Base-by-base conservation (phyloP, 2,888 invertebrate genomes). In the Epiperipatus broadwayi region DNA sequence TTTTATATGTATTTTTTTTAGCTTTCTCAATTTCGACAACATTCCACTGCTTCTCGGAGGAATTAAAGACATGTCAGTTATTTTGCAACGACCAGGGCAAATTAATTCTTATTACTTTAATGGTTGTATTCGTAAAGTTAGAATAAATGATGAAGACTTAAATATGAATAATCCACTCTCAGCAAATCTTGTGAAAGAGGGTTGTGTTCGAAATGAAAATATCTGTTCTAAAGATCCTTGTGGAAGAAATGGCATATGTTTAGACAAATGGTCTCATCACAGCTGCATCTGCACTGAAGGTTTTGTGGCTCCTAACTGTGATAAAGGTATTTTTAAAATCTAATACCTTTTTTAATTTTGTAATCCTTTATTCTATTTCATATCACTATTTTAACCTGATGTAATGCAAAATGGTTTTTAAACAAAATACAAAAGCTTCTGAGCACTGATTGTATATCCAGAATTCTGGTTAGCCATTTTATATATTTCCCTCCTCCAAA, bases 101-200 rank as follows among this genome's bases (percentile, higher is more conserved):
- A 72, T 91, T 27, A 77, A 77, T 51, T 76, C 85, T 0, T 87
- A 89, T 54, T 89, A 91, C 56, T 73, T 93, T 43, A 75, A 89
- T 12, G 93, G 93, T 4, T 93, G 93, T 54, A 72, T 91, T 47
- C 84, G 87, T 53, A 83, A 83, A 48, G 76, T 89, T 2, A 72
- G 78, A 0, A 71, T 91, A 38, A 87, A 91, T 52, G 87, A 85
- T 3, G 70, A 83, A 16, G 64, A 73, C 1, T 56, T 87, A 18
- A 85, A 87, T 54, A 63, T 87, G 37, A 78, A 78, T 42, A 73
- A 68, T 47, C 81, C 85, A 0, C 49, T 80, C 2, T 65, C 72
- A 35, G 72, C 78, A 3, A 67, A 72, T 4, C 75, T 75, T 2
- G 72, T 87, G 3, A 70, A 73, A 41, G 64, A 74, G 12, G 76